phyloP scores from a whole-genome alignment of 2,888 invertebrate genomes.

The Scrobipalpa costella region DNA sequence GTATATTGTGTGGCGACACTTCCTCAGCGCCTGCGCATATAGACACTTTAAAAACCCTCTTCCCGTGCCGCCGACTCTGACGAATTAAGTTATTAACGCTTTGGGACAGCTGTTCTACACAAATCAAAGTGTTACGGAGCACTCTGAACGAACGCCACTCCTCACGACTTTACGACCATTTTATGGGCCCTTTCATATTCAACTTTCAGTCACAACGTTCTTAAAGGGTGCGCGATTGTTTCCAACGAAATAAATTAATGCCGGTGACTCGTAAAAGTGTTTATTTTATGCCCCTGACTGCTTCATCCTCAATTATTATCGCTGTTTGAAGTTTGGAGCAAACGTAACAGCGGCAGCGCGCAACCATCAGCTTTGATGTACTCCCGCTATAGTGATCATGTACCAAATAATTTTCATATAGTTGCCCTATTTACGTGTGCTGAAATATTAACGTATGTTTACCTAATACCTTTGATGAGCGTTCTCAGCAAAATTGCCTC shows the following conservation, averaged over 20 bases:
- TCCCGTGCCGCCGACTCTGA: conserved; percentile 73
- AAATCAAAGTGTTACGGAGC: conserved; percentile 75
- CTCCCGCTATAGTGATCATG: conserved; percentile 45
- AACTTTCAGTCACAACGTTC: conserved; percentile 63
- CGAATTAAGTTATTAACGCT: conserved; percentile 81
- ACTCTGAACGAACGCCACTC: conserved; percentile 63
- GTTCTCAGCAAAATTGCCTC: conserved; percentile 51
- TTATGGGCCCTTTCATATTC: conserved; percentile 76
- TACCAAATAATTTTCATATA: conserved; percentile 50
- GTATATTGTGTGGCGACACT: too few relatives aligned
- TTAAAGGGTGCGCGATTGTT: conserved; percentile 63
- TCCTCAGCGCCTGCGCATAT: conserved; percentile 70
- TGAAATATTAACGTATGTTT: conserved; percentile 29
- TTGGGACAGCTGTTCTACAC: conserved; percentile 74
- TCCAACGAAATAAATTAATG: conserved; percentile 74
- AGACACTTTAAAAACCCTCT: conserved; percentile 67
- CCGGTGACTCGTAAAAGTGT: conserved; percentile 63
- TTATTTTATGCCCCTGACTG: conserved; percentile 59
- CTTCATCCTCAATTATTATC: conserved; percentile 56
- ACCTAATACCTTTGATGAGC: conserved; percentile 59
- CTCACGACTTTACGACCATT: conserved; percentile 70
- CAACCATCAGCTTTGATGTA: conserved; percentile 63
- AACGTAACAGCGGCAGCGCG: conserved; percentile 42
- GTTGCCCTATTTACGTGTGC: conserved; percentile 49
- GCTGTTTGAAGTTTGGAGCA: conserved; percentile 65